These are phyloP conservation scores for Motacilla alba DNA, from an alignment of 2,113 vertebrate genomes.

Conservation along the genomic window DNA sequence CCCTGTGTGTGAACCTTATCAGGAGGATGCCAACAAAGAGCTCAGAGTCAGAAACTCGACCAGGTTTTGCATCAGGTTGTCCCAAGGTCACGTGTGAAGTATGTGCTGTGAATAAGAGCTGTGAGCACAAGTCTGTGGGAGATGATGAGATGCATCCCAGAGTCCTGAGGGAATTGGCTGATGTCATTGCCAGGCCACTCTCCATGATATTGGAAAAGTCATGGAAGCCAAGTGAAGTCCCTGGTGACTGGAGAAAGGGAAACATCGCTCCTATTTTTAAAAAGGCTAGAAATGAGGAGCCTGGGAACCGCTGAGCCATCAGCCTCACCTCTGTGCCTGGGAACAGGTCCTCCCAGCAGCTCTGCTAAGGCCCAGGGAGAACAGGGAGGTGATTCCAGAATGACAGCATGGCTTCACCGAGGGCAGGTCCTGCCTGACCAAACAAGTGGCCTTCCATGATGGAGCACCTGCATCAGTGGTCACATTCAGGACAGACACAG, in stretches of 20 bases:
- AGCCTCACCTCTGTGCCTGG: background rate
- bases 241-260: background rate
- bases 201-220: background rate
- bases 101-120: background rate
- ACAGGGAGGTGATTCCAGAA: background rate
- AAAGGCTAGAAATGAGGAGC: background rate
- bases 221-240: background rate
- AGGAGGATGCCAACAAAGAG: background rate
- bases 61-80: background rate
- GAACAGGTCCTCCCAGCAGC: background rate
- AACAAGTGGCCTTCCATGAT: accelerated
- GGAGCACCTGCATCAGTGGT: background rate
- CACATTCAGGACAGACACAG: background rate
- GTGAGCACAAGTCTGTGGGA: background rate
- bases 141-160: background rate
- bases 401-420: background rate
- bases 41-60: background rate
- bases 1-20: background rate
- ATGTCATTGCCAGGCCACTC: background rate
- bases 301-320: background rate
- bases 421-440: background rate
- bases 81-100: background rate
- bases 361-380: background rate
- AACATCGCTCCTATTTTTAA: background rate
- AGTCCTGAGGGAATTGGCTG: background rate